Conservation (phyloP, 2,113 vertebrate species). For the Pipra filicauda region DNA sequence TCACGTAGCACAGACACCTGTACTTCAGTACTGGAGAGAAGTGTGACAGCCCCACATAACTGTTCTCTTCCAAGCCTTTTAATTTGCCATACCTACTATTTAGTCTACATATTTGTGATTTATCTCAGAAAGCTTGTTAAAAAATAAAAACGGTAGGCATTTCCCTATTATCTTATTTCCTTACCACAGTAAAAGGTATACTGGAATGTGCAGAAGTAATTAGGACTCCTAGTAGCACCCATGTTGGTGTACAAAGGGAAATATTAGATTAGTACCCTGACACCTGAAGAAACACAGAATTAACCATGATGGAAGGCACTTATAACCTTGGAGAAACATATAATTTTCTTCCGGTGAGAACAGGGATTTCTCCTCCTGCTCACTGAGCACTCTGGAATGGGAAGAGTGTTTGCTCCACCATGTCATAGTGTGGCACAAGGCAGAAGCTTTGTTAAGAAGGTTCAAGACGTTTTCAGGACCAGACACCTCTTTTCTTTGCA, state of each 20-base stretch:
- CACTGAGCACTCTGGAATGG: background rate
- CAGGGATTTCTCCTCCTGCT: background rate
- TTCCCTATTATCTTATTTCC: background rate
- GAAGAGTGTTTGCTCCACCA: background rate
- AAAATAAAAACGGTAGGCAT: background rate
- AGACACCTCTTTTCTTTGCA: background rate
- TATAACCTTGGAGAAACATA: rapidly evolving
- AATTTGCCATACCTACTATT: background rate
- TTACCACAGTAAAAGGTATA: background rate
- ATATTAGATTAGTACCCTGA: background rate
- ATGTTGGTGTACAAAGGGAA: background rate
- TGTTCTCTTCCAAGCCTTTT: background rate
- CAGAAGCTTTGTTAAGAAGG: background rate
- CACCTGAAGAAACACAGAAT: background rate
- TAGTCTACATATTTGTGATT: background rate
- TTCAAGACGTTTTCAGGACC: background rate
- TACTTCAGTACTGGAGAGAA: background rate
- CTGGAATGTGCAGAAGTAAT: background rate
- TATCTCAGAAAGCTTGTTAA: background rate
- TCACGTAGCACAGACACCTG: background rate
- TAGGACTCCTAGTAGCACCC: background rate
- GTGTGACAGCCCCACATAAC: background rate
- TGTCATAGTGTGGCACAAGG: background rate
- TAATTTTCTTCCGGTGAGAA: background rate
- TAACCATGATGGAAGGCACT: rapidly evolving